Conservation (phyloP, 2,113 vertebrate species). For the Tupaia tana region DNA sequence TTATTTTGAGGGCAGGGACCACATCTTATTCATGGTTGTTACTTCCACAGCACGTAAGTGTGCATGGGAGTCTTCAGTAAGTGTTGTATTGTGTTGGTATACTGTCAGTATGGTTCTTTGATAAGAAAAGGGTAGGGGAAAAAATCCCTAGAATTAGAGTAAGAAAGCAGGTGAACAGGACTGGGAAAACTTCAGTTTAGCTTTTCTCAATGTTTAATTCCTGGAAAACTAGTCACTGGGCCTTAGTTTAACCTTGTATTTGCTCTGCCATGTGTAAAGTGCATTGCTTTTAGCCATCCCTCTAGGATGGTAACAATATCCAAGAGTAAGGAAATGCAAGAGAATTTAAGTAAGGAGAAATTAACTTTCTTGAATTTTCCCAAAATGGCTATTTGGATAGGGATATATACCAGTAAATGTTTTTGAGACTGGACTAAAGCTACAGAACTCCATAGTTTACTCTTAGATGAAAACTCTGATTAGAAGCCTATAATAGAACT, state of each 20-base stretch:
- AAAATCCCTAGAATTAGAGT: not conserved
- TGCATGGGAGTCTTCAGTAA: not conserved
- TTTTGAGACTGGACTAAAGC: constrained; percentile 24
- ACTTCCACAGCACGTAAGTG: not conserved
- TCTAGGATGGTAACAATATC: constrained; percentile 34
- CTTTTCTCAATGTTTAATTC: not conserved
- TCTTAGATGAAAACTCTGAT: constrained; percentile 5
- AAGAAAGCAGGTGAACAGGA: not conserved
- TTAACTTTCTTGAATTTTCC: constrained; percentile 30
- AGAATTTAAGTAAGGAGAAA: not conserved
- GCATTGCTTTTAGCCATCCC: not conserved
- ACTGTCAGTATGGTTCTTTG: not conserved
- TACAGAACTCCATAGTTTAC: constrained; percentile 1
- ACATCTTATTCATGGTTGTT: not conserved
- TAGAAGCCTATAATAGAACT: constrained; percentile 24
- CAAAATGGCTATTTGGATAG: not conserved
- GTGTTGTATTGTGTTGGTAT: not conserved
- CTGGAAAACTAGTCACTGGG: not conserved
- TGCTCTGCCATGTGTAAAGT: not conserved
- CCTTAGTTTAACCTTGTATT: not conserved
- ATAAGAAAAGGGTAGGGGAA: not conserved
- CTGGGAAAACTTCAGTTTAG: not conserved
- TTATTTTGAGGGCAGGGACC: not conserved
- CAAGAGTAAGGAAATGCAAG: not conserved
- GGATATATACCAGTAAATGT: not conserved